phyloP scores from a whole-genome alignment of 1,140 invertebrate genomes.

The Mamestra configurata region DNA sequence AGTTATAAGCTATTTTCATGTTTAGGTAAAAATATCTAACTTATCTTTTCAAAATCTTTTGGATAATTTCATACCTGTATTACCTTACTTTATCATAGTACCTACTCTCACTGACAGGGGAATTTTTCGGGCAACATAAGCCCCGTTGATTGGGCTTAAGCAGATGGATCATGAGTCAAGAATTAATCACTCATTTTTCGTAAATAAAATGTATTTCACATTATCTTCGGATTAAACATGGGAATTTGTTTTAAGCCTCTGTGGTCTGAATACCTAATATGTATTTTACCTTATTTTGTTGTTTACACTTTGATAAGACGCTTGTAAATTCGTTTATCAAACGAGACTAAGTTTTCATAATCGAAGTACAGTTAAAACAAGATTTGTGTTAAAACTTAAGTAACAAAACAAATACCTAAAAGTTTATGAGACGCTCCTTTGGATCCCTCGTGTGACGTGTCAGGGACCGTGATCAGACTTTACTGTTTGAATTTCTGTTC shows the following conservation, averaged over 20 bases:
- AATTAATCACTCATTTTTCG: neutral
- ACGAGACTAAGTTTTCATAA: neutral
- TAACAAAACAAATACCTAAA: neutral
- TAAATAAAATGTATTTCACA: neutral
- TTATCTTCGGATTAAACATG: neutral
- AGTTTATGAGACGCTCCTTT: neutral
- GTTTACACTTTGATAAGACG: neutral
- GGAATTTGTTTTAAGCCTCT: neutral
- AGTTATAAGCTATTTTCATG: too few species aligned
- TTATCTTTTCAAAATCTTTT: too few species aligned
- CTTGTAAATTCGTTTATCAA: constrained; percentile 24
- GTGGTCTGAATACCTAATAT: neutral
- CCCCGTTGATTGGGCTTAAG: too few species aligned
- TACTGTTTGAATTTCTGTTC: too few species aligned
- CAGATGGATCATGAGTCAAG: neutral
- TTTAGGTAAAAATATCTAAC: too few species aligned
- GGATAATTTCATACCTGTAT: too few species aligned
- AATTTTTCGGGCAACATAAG: too few species aligned
- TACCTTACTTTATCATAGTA: too few species aligned
- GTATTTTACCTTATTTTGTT: constrained; percentile 8
- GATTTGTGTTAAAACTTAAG: neutral
- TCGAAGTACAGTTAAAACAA: neutral
- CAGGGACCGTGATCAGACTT: too few species aligned
- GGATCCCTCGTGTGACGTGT: neutral
- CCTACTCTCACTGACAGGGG: too few species aligned